These are phyloP conservation scores for Drusus annulatus DNA, from an alignment of 1,140 invertebrate genomes.

Conservation along the genomic window DNA sequence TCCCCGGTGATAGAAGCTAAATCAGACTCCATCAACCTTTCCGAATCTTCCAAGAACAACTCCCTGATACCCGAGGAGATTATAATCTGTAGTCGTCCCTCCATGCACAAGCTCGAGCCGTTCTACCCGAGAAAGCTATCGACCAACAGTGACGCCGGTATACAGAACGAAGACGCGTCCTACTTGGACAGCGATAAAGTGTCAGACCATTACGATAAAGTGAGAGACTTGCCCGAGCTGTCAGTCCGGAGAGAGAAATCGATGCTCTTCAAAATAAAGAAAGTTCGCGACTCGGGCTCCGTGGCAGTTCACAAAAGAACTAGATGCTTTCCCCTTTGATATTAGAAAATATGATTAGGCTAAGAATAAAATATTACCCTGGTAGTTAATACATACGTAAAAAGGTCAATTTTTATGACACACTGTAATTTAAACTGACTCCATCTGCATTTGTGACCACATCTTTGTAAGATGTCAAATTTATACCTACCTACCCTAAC, in stretches of 20 bases:
- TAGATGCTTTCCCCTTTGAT: conserved; percentile 59
- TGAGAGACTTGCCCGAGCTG: conserved; percentile 47
- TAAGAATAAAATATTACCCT: neutral
- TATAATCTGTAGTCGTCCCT: conserved; percentile 52
- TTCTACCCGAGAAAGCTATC: conserved; percentile 52
- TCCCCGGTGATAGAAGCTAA: conserved; percentile 54
- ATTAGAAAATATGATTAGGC: conserved; percentile 35
- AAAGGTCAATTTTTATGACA: conserved; percentile 55
- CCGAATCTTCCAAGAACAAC: conserved; percentile 43
- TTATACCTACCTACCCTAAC: conserved; percentile 23
- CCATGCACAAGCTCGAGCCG: conserved; percentile 58
- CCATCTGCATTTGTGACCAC: neutral
- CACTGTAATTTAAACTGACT: neutral
- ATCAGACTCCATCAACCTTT: conserved; percentile 52
- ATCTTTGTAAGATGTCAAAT: conserved; percentile 28
- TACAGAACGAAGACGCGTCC: conserved; percentile 33
- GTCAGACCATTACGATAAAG: conserved; percentile 56
- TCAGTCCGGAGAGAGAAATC: conserved; percentile 48
- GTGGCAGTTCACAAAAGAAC: conserved; percentile 53
- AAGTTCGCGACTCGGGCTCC: conserved; percentile 53
- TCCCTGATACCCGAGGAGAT: conserved; percentile 44
- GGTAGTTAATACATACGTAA: conserved; percentile 46
- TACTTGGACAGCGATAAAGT: conserved; percentile 50
- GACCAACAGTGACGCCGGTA: conserved; percentile 37
- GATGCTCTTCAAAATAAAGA: conserved; percentile 56